Evolutionary conservation across 2,888 invertebrate genomes (phyloP), one percentile per base, ranked within the genome.

Genomic region (Patella ulyssiponensis): DNA sequence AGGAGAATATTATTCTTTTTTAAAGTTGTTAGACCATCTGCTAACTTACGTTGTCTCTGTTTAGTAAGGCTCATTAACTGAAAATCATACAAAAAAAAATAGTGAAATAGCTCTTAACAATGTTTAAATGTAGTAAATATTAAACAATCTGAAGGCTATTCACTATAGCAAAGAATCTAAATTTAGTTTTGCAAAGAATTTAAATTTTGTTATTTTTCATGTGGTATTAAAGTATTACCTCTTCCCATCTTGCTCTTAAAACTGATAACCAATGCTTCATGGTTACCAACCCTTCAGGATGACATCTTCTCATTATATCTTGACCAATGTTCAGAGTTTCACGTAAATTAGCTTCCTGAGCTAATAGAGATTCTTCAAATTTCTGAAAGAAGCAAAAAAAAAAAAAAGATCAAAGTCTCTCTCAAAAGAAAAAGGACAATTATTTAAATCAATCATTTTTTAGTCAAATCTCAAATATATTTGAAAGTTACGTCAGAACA

Each of bases 251-350:
- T 33, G 97, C 96, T 90, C 98, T 96, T 80, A 99, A 96, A 82
- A 99, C 98, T 54, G 97, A 97, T 83, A 98, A 96, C 98, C 98
- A 99, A 93, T 99, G 98, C 91, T 98, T 98, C 90, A 99, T 96
- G n/a, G 98, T 97, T 23, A 96, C 95, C n/a, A 97, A 96, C 0
- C 98, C 98, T 90, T 98, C 98, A 0, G 98, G 98, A 93, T 99
- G 98, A n/a, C 98, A 96, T 90, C 96, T 96, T 84, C 94, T 94
- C 77, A 98, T 94, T 85, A 99, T 97, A 58, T 94, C 94, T 89
- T 96, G 96, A 0, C 98, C 98, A 76, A 98, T 94, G 51, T 95
- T 94, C 79, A 98, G 94, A 0, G 98, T 98, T 74, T 90, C 90
- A 12, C 88, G 81, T 92, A 98, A 97, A 88, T 97, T 97, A 0